A percentile compares a stretch with the other conserved stretches of the same genome.
Conservation (phyloP, 2,888 invertebrate species). For the Neoascia interrupta region DNA sequence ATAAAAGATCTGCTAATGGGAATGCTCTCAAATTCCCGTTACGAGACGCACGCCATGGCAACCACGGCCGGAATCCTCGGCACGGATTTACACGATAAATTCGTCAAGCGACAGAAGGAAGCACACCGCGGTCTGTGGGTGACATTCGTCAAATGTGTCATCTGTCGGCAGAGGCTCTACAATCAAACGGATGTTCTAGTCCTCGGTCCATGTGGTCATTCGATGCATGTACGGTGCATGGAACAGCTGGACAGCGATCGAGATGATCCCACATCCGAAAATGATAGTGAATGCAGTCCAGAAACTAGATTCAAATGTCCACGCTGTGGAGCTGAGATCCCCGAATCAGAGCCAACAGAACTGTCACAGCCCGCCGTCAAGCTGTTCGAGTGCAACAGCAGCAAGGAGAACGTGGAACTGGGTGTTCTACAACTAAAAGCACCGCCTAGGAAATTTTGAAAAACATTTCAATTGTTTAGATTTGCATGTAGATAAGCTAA, state of each 20-base stretch:
- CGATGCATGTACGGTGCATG: slow-evolving; percentile 76
- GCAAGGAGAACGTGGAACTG: slow-evolving; percentile 69
- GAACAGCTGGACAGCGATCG: slow-evolving; percentile 28
- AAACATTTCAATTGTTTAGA: slow-evolving; percentile 41
- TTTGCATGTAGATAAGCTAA: slow-evolving; percentile 46
- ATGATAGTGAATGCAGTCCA: slow-evolving; percentile 42
- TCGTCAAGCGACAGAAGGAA: slow-evolving; percentile 73
- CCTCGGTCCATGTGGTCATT: slow-evolving; percentile 77
- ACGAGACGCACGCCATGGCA: slow-evolving; percentile 86
- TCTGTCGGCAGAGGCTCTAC: slow-evolving; percentile 77
- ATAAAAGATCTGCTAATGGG: slow-evolving; percentile 83
- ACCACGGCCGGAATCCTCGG: slow-evolving; percentile 84
- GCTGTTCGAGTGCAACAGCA: slow-evolving; percentile 63
- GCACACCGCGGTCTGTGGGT: slow-evolving; percentile 78
- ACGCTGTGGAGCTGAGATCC: slow-evolving; percentile 73
- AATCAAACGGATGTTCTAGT: slow-evolving; percentile 75
- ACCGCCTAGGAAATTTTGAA: slow-evolving; percentile 77
- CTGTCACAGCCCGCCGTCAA: slow-evolving; percentile 75
- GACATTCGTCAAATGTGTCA: slow-evolving; percentile 77
- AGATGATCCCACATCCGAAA: slow-evolving; percentile 23
- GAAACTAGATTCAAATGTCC: slow-evolving; percentile 73
- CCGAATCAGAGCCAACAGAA: slow-evolving; percentile 70
- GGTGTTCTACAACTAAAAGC: slow-evolving; percentile 77
- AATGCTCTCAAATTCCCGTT: slow-evolving; percentile 88
- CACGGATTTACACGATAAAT: slow-evolving; percentile 84